Conservation (phyloP, 2,888 invertebrate genomes). For the Rhagium mordax region DNA sequence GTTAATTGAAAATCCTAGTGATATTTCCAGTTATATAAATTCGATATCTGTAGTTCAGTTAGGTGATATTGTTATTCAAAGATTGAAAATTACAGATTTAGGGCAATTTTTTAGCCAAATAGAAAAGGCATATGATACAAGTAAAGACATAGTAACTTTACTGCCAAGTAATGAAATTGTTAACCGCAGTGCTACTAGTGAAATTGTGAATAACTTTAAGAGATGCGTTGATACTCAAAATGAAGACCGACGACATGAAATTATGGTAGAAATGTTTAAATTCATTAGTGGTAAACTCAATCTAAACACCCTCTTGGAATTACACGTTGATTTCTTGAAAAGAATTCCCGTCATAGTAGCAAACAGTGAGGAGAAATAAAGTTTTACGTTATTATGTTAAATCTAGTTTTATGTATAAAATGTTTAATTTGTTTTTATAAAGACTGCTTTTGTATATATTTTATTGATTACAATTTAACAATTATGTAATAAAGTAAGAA, state of each 20-base stretch:
- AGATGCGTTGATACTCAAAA: slow-evolving; percentile 30
- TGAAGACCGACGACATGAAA: slow-evolving; percentile 40
- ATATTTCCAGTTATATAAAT: slow-evolving; percentile 49
- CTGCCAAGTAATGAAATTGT: slow-evolving; percentile 2
- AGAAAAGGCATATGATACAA: background rate
- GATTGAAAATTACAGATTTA: slow-evolving; percentile 42
- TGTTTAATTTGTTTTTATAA: slow-evolving; percentile 30
- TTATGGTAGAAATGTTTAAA: slow-evolving; percentile 52
- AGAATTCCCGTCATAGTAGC: slow-evolving; percentile 41
- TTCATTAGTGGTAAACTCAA: slow-evolving; percentile 49
- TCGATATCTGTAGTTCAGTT: slow-evolving; percentile 49
- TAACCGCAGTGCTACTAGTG: slow-evolving; percentile 12
- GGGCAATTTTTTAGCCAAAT: slow-evolving; percentile 37
- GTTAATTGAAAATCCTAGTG: slow-evolving; percentile 48
- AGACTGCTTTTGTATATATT: slow-evolving; percentile 46
- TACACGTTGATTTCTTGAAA: slow-evolving; percentile 48
- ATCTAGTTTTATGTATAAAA: background rate
- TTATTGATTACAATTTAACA: slow-evolving; percentile 31
- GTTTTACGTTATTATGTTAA: background rate
- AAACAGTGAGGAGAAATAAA: background rate
- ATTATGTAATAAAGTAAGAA: slow-evolving; percentile 9
- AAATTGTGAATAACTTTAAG: slow-evolving; percentile 38
- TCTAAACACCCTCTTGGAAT: slow-evolving; percentile 42
- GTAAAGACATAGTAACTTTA: background rate
- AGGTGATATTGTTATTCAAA: slow-evolving; percentile 45